phyloP scores from a whole-genome alignment of 2,888 invertebrate species.

The Nesidiocoris tenuis region DNA sequence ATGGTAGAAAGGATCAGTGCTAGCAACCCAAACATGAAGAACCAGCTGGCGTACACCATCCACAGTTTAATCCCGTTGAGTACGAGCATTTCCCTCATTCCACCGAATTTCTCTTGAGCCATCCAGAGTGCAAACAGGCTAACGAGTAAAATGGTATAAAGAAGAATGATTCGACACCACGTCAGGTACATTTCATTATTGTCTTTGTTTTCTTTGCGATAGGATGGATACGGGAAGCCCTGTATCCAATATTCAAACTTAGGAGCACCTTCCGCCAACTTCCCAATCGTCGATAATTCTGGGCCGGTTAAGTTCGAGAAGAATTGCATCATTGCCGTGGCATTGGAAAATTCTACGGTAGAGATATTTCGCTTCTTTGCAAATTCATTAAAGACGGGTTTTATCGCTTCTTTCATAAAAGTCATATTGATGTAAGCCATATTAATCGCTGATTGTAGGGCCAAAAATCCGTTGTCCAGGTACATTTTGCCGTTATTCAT shows the following conservation, averaged over 20 bases:
- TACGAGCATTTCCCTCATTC: constrained; percentile 16
- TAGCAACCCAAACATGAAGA: background rate
- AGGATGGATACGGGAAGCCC: background rate
- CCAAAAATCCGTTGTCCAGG: background rate
- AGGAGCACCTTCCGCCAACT: too few species aligned
- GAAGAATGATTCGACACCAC: background rate
- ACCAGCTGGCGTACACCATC: constrained; percentile 19
- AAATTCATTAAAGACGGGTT: too few species aligned
- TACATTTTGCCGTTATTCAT: background rate
- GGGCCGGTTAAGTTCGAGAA: too few species aligned
- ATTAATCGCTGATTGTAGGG: background rate
- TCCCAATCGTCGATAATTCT: too few species aligned
- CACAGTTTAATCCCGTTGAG: constrained; percentile 15
- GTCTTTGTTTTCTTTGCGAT: background rate
- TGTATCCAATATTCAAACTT: too few species aligned
- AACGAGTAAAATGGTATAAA: background rate
- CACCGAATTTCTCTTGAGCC: constrained; percentile 4
- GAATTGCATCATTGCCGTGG: too few species aligned
- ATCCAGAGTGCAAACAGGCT: background rate
- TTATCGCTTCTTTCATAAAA: too few species aligned
- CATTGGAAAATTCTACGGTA: too few species aligned
- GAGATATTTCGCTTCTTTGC: background rate
- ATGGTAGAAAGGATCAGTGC: background rate
- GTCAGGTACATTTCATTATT: background rate
- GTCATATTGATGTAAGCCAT: background rate